These are phyloP conservation scores for Tigriopus californicus DNA, from an alignment of 2,888 invertebrate species.

Conservation along the genomic window DNA sequence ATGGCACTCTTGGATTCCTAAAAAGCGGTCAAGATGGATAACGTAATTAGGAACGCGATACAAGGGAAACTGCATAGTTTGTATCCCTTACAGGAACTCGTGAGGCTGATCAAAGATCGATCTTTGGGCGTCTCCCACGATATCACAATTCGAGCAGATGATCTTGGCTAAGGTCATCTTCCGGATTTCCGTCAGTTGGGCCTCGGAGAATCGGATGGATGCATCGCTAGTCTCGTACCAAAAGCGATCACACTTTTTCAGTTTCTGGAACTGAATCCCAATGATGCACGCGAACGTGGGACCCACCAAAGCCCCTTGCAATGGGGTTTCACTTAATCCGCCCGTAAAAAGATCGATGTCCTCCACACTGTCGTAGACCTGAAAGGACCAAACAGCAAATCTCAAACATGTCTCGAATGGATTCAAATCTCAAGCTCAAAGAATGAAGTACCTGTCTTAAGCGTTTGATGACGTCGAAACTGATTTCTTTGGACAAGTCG, in stretches of 20 bases:
- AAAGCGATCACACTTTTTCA: conserved; percentile 59
- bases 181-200: conserved; percentile 68
- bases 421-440: no score
- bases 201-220: conserved; percentile 56
- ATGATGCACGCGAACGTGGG: conserved; percentile 87
- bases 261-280: conserved; percentile 74
- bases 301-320: conserved; percentile 77
- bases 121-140: conserved; percentile 63
- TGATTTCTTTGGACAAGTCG: conserved; percentile 63
- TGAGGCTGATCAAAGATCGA: conserved; percentile 77
- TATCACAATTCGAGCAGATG: conserved; percentile 73
- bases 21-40: conserved; percentile 16
- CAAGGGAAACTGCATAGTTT: neutral
- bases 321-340: conserved; percentile 53
- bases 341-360: conserved; percentile 93
- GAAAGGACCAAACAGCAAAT: no score
- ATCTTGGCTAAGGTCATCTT: conserved; percentile 45
- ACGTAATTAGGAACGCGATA: neutral
- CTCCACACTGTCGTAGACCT: conserved; percentile 58
- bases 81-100: conserved; percentile 43
- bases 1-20: conserved; percentile 68
- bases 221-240: conserved; percentile 64
- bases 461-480: conserved; percentile 41
- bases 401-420: no score
- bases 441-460: conserved; percentile 51